phyloP scores from a whole-genome alignment of 2,113 vertebrate genomes.

The Paramormyrops kingsleyae region DNA sequence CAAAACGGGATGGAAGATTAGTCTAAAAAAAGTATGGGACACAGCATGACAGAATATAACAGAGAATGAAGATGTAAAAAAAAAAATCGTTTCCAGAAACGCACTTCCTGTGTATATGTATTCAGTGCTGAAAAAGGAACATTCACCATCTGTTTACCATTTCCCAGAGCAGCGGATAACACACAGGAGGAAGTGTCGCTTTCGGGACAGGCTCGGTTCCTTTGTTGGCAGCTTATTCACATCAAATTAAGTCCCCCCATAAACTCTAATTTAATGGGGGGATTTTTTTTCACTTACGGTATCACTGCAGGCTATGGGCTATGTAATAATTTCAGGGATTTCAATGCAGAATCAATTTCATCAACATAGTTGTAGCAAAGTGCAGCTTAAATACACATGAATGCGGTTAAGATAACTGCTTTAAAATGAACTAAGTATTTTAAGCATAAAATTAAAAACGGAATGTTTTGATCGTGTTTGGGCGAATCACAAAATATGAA shows the following conservation, averaged over 20 bases:
- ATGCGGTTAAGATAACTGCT: neutral
- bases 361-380: neutral
- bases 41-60: neutral
- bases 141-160: constrained; percentile 20
- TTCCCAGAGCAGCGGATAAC: neutral
- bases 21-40: neutral
- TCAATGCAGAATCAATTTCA: neutral
- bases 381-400: neutral
- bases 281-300: neutral
- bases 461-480: neutral
- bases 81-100: constrained; percentile 2
- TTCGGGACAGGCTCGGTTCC: neutral
- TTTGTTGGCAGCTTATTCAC: neutral
- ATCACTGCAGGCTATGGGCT: neutral
- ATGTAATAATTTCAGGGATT: neutral
- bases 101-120: constrained; percentile 9
- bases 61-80: constrained; percentile 7
- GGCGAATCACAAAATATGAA: neutral
- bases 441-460: neutral
- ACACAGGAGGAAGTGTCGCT: neutral
- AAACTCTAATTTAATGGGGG: neutral
- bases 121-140: constrained; percentile 9
- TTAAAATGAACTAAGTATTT: neutral
- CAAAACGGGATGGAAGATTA: neutral
- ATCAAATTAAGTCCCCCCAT: neutral